A percentile compares a stretch with the other conserved stretches of the same genome.
phyloP scores from a whole-genome alignment of 2,113 vertebrate genomes.

The Pithys albifrons region DNA sequence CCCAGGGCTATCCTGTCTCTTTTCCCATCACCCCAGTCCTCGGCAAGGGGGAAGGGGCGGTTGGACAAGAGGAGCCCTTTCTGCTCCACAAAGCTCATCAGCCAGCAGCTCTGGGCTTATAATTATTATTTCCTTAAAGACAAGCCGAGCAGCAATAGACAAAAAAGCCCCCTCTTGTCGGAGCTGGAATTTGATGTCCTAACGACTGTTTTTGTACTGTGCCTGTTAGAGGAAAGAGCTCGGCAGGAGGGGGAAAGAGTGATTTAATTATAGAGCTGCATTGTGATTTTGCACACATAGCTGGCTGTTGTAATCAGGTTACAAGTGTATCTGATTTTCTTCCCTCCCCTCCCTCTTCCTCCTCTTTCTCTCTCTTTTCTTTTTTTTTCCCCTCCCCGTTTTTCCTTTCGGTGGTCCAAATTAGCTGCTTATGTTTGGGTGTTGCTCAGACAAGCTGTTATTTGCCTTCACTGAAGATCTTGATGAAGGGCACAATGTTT shows the following conservation, averaged over 20 bases:
- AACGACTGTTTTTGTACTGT: conserved; percentile 60
- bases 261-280: conserved; percentile 73
- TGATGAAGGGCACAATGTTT: background rate
- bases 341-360: conserved; percentile 35
- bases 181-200: conserved; percentile 69
- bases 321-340: conserved; percentile 64
- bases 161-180: conserved; percentile 41
- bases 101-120: background rate
- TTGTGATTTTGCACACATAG: conserved; percentile 66
- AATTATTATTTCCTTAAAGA: conserved; percentile 66
- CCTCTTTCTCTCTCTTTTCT: background rate
- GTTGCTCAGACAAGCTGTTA: background rate
- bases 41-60: background rate
- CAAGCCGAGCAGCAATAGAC: background rate
- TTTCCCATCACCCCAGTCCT: background rate
- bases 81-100: background rate
- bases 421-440: conserved; percentile 29
- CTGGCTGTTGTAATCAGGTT: conserved; percentile 61
- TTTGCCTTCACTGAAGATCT: background rate
- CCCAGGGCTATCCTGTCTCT: background rate
- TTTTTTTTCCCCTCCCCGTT: background rate
- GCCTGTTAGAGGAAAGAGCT: conserved; percentile 65
- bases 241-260: conserved; percentile 63
- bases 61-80: background rate
- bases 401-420: conserved; percentile 4